Conservation (phyloP, 2,888 invertebrate species). For the Trachelus stipa region DNA sequence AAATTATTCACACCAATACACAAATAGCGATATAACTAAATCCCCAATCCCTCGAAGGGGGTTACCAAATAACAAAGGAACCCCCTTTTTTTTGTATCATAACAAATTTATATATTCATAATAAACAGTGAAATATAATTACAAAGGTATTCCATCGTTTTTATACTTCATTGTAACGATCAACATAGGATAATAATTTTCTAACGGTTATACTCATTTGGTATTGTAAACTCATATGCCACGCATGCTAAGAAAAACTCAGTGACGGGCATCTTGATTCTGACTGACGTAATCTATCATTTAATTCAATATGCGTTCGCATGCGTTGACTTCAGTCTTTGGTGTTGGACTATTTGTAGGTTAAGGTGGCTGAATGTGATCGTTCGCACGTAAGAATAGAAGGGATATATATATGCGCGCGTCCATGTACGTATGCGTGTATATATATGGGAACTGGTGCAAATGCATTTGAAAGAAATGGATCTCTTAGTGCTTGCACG, state of each 20-base stretch:
- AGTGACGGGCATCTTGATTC: neutral
- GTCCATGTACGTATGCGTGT: no score
- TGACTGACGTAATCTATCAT: neutral
- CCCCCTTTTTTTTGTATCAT: conserved; percentile 12
- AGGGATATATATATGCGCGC: no score
- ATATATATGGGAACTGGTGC: neutral
- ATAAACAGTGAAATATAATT: conserved; percentile 10
- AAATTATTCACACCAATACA: neutral
- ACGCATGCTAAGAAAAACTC: neutral
- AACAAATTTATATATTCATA: conserved; percentile 20
- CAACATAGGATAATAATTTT: neutral
- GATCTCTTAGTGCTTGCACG: neutral
- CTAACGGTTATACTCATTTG: neutral
- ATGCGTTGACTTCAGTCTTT: neutral
- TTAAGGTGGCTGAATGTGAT: neutral
- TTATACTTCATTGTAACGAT: no score
- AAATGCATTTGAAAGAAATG: neutral
- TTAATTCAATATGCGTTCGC: neutral
- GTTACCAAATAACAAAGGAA: neutral
- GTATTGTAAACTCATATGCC: neutral
- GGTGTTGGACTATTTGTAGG: neutral
- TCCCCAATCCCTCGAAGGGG: neutral
- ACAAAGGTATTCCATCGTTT: neutral
- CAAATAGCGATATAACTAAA: neutral
- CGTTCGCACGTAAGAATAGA: neutral